Evolutionary conservation across 1,140 invertebrate species (phyloP), one percentile per base, ranked within the genome.

Genomic region (Neodiprion pinetum): DNA sequence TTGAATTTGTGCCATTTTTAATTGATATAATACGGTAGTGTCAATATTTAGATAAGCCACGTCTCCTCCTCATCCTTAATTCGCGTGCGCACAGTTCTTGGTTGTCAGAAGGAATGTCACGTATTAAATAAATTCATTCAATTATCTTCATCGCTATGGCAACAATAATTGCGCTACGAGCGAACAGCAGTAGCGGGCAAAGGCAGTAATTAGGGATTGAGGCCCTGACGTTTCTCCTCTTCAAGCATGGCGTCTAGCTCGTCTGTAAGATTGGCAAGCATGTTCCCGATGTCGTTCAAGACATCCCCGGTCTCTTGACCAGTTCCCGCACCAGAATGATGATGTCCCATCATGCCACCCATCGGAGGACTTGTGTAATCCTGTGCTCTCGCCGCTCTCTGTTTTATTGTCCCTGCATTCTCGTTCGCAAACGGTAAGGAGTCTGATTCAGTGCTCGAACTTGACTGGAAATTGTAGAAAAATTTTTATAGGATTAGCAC

Each of bases 401-500:
- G 95, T 81, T 98, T 98, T 83, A 99, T 99, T 40, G 98, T 99
- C 11, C 98, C 98, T 50, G 97, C 97, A 89, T 99, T 99, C 85
- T 99, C 98, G 88, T 99, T 99, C 75, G 98, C 98, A 89, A 99
- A 99, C 61, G 98, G 98, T 85, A 99, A 92, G 79, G 96, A 97
- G 88, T 99, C 97, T 28, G 96, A 98, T 90, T 98, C 96, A 72
- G 96, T 97, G 89, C 96, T 98, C 76, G 96, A 97, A 90, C 93
- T 97, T 80, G 97, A 98, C 94, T 97, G 90, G 11, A 90, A 90
- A 48, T 23, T 71, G 5, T 40, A 40, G 28, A 40, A 40, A 40
- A 40, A 40, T 40, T 40, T 40, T 71, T 48, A 71, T 14, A 11
- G 11, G 14, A 71, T 40, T 40, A 12, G 14, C 47, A 12, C 47